Evolutionary conservation across 2,797 vertebrate species (phyloP), one percentile per base, ranked within the genome.

Genomic region (Artibeus lituratus): DNA sequence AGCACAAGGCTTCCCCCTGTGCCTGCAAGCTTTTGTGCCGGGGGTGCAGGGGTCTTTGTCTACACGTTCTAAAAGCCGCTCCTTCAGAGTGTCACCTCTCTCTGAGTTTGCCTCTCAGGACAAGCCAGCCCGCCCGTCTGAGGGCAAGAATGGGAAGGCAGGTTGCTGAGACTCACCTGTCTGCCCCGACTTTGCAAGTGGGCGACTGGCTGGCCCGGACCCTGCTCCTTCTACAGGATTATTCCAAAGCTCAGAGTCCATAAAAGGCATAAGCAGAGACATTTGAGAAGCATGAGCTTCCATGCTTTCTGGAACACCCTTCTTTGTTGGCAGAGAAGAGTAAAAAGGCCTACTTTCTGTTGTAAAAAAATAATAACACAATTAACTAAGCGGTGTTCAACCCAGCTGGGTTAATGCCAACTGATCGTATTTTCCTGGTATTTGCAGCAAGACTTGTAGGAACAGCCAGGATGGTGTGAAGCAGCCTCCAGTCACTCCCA

Each of bases 151-250:
- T 6, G 21, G 51, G 42, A 10, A 53, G 47, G 78, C 42, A 35
- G 10, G n/a, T 2, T 3, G 3, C 22, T 21, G 47, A 69, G 29
- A 21, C 7, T n/a, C 49, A 2, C 32, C 11, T 1, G 6, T 47
- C 42, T 16, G 29, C 47, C 15, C 37, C 19, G 1, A 0, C 2
- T 10, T 47, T 4, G 7, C 44, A 16, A 32, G n/a, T 0, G 18
- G n/a, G 29, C 42, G 22, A 6, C 42, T 15, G 32, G 80, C 74
- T 9, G 29, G 1, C 2, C 22, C n/a, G 1, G 18, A n/a, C 37
- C 35, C 37, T 11, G 9, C 37, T 9, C 3, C 57, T 77, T 5
- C 72, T 7, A n/a, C 2, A 7, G 69, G 76, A 32, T 3, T 4
- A 5, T 49, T 11, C 67, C 29, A 3, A 47, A 39, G 16, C n/a